Evolutionary conservation across 64 coral and sea anemone genomes (phyloP).

Genomic region (Actinia equina): DNA sequence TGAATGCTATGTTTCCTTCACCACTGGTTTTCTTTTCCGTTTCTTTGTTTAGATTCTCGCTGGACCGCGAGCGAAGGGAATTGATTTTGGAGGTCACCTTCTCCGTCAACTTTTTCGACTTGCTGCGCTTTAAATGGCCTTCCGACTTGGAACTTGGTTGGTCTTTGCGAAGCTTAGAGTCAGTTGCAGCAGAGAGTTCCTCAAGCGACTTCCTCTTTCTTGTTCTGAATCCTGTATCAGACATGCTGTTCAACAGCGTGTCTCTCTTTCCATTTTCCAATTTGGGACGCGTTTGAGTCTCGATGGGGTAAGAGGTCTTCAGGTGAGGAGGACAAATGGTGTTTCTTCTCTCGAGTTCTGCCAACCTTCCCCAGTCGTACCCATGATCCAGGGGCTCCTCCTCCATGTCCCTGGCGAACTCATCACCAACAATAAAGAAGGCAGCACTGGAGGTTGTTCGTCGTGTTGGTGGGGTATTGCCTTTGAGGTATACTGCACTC

Average conservation of each 20-base stretch:
- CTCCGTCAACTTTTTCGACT: slow-evolving; percentile 18
- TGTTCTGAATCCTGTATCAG: slow-evolving; percentile 8
- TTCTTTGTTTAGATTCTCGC: slow-evolving; percentile 26
- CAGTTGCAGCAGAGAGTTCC: neutral
- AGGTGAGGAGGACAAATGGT: slow-evolving; percentile 49
- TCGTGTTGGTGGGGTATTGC: slow-evolving; percentile 27
- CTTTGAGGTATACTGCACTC: slow-evolving; percentile 56
- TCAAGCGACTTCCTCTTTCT: slow-evolving; percentile 29
- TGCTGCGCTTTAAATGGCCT: slow-evolving; percentile 23
- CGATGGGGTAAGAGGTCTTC: slow-evolving; percentile 57
- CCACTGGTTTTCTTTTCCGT: slow-evolving; percentile 8
- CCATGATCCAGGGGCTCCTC: slow-evolving; percentile 28
- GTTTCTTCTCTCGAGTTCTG: slow-evolving; percentile 56
- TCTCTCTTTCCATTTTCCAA: slow-evolving; percentile 26
- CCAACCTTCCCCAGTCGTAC: slow-evolving; percentile 51
- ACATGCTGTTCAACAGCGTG: slow-evolving; percentile 20
- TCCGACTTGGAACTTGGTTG: slow-evolving; percentile 39
- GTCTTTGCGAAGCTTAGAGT: neutral
- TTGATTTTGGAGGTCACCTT: slow-evolving; percentile 22
- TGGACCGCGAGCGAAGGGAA: slow-evolving; percentile 44
- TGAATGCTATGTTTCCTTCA: slow-evolving; percentile 37
- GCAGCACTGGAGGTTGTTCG: slow-evolving; percentile 52
- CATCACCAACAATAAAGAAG: slow-evolving; percentile 49
- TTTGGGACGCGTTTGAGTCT: slow-evolving; percentile 49
- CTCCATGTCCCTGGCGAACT: slow-evolving; percentile 44